These are phyloP conservation scores for Taphrorychus bicolor DNA, from an alignment of 2,888 invertebrate species.

Conservation along the genomic window DNA sequence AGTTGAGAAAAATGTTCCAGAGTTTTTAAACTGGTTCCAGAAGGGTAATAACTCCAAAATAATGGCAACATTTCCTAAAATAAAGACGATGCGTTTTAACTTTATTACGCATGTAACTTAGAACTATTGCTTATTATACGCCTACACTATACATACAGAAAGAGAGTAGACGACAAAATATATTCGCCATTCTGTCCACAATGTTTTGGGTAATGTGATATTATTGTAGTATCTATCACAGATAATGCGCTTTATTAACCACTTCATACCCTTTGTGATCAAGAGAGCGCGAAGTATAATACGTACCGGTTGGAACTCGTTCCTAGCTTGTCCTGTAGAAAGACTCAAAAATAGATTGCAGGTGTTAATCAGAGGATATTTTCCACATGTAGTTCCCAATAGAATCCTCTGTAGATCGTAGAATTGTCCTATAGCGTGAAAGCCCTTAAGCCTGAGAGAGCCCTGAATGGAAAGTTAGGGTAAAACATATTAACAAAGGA, in stretches of 20 bases:
- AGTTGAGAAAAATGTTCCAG: conserved; percentile 29
- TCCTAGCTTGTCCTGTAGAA: conserved; percentile 14
- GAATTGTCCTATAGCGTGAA: conserved; percentile 20
- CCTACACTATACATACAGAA: too few relatives aligned
- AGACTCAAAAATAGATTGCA: conserved; percentile 15
- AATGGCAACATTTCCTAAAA: conserved; percentile 43
- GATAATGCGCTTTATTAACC: too few relatives aligned
- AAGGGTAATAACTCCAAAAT: conserved; percentile 39
- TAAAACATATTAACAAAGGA: not conserved
- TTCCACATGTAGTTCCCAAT: conserved; percentile 19
- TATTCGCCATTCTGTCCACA: not conserved
- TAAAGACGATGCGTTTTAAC: too few relatives aligned
- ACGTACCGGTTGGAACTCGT: conserved; percentile 31
- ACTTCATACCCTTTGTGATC: too few relatives aligned
- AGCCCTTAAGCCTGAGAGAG: conserved; percentile 18
- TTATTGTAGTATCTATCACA: too few relatives aligned
- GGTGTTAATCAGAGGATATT: conserved; percentile 23
- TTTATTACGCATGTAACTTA: too few relatives aligned
- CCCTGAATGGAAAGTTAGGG: too few relatives aligned
- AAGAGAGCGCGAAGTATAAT: too few relatives aligned
- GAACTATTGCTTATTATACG: too few relatives aligned
- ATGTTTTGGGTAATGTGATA: too few relatives aligned
- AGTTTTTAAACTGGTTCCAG: conserved; percentile 32
- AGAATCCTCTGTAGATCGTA: conserved; percentile 16
- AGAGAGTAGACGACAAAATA: too few relatives aligned